These are phyloP conservation scores for Vollenhovia emeryi DNA, from an alignment of 1,140 invertebrate species.

Conservation along the genomic window DNA sequence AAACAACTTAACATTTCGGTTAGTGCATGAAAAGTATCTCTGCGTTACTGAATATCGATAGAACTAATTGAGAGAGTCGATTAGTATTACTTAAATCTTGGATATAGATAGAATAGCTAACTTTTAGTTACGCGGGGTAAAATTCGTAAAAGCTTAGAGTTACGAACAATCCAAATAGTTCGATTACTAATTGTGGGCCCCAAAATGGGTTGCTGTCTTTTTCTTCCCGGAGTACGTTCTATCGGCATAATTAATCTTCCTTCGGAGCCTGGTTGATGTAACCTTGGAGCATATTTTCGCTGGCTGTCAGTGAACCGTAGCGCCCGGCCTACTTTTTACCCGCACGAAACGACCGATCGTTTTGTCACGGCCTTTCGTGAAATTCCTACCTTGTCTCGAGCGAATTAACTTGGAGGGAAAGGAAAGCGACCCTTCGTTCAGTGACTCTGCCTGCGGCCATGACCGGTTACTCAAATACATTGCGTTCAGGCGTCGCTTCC, in stretches of 20 bases:
- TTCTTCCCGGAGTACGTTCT: no score
- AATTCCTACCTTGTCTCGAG: constrained; percentile 9
- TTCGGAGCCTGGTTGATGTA: neutral
- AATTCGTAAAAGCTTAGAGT: no score
- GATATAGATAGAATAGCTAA: no score
- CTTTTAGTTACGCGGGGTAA: no score
- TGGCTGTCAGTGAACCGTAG: constrained; percentile 40
- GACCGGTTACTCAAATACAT: neutral
- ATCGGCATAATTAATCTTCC: neutral
- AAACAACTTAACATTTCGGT: no score
- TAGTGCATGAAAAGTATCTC: no score
- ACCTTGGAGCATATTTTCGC: constrained; percentile 58
- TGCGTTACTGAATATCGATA: no score
- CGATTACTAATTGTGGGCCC: no score
- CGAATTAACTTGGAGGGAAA: neutral
- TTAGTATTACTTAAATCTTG: no score
- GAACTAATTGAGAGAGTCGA: no score
- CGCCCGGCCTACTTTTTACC: constrained; percentile 52
- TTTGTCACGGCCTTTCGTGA: constrained; percentile 1
- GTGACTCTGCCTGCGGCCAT: neutral
- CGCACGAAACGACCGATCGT: constrained; percentile 36
- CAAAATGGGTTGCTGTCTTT: no score
- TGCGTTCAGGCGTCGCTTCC: neutral
- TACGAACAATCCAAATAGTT: no score
- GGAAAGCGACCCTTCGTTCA: neutral